Base-by-base conservation (phyloP, 2,797 vertebrate species). In the Austrolebias charrua region DNA sequence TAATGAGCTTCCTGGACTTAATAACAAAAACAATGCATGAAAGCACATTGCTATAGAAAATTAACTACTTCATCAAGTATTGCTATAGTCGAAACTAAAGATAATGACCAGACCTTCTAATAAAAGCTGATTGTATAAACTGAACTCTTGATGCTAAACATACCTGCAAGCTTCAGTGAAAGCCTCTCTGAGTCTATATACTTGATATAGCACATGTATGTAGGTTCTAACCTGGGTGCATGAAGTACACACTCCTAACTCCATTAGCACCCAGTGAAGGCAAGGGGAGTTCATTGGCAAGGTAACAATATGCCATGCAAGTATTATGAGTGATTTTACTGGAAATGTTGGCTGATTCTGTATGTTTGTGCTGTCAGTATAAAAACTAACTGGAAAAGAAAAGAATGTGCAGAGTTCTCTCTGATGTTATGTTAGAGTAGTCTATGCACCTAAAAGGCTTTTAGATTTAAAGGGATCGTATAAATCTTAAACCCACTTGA, bases 61-160 rank as follows among this genome's bases (percentile, higher is more conserved):
- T 68, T 50, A 69, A 60, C 51, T 55, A n/a, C 55, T 69, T 69
- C 42, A 69, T 74, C 46, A 64, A 69, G 51, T 64, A 54, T 24
- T 24, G 18, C 42, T 53, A 14, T 65, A 45, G 46, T 71, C 47
- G 43, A 56, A 66, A 53, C n/a, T 38, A 50, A 63, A 59, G 50
- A 51, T 62, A 69, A 60, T 47, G 14, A 33, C n/a, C n/a, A n/a
- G n/a, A n/a, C 42, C 19, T n/a, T 63, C 33, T 70, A 63, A 63
- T 63, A 60, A 70, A 42, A 31, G 56, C 44, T 64, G 61, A 74
- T 64, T 64, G 55, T 60, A 60, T 60, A 64, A 24, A 19, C 51
- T 53, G 24, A 24, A 24, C 24, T 24, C 59, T 54, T 24, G 15
- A 10, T 14, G 28, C 43, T 45, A 63, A 63, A 63, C 60, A 57